Evolutionary conservation across 1,140 invertebrate genomes (phyloP).

Genomic region (Acromyrmex echinatior): DNA sequence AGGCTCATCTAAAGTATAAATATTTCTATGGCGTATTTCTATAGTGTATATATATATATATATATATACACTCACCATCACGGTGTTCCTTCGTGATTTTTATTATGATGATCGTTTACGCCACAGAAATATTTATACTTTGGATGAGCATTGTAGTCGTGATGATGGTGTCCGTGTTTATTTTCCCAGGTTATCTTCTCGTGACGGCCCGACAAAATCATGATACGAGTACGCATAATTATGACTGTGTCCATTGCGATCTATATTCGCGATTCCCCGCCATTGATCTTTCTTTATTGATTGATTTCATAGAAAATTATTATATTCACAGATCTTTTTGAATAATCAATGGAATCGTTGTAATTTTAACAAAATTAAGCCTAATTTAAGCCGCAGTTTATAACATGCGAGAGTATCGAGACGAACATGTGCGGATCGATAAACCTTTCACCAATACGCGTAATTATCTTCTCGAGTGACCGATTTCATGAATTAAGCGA

Average conservation of each 20-base stretch:
- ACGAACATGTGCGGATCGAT: not conserved
- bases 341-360: not conserved
- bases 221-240: slow-evolving; percentile 77
- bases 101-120: slow-evolving; percentile 81
- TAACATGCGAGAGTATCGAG: not conserved
- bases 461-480: slow-evolving; percentile 19
- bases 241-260: slow-evolving; percentile 12
- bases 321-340: not conserved
- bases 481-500: slow-evolving; percentile 36
- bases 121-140: slow-evolving; percentile 80
- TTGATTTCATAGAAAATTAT: not conserved
- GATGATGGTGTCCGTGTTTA: slow-evolving; percentile 74
- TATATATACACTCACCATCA: slow-evolving; percentile 70
- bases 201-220: slow-evolving; percentile 76
- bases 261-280: not conserved
- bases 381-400: not conserved
- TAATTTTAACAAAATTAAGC: not conserved
- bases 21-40: no score
- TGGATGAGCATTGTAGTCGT: slow-evolving; percentile 80
- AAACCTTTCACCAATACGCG: not conserved
- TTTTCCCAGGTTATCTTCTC: slow-evolving; percentile 74
- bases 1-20: no score
- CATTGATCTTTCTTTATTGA: not conserved
- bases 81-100: slow-evolving; percentile 81
- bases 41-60: no score